Base-by-base conservation (phyloP, 2,888 invertebrate genomes). In the Margaritifera margaritifera region DNA sequence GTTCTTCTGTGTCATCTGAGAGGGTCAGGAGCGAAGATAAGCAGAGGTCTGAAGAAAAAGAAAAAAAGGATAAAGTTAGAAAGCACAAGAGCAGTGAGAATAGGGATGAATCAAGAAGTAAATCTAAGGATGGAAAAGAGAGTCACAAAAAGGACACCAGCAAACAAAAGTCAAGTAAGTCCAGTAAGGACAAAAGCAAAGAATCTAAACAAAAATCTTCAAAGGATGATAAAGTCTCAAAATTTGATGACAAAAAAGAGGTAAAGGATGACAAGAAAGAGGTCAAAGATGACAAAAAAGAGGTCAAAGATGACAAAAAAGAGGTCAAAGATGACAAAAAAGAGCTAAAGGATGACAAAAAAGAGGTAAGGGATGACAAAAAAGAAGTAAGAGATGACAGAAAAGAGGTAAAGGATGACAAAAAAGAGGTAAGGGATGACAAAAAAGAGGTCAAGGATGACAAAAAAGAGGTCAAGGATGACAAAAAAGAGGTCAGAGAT, bases 211-310 rank as follows among this genome's bases (percentile, higher is more conserved):
- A 31, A 24, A 55, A 67, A 59, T 65, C 54, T n/a, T 25, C 6
- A 27, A 58, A 60, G 62, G 62, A 55, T 53, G 66, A 70, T 51
- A 62, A 66, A 72, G 24, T 52, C 54, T 42, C 42, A 42, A 42
- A 42, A 22, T 73, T 67, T 20, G 73, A 71, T 57, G 74, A 80
- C 19, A 69, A 69, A 20, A 71, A 69, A 31, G 68, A 71, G 42
- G 72, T 72, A 19, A 67, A 42, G 53, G 66, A 72, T 57, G 62
- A 65, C 50, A 71, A 76, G 55, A 55, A 63, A 50, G 71, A 69
- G 20, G 27, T n/a, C 15, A 65, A 62, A 42, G 62, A 56, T 59
- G 67, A 69, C 27, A 58, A 52, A 51, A 63, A 63, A 22, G 51
- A 19, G 20, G 50, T 64, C 8, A 58, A 73, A 55, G 61, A 64